Base-by-base conservation (phyloP, 92 coral and sea anemone genomes). In the Blastomussa wellsi region DNA sequence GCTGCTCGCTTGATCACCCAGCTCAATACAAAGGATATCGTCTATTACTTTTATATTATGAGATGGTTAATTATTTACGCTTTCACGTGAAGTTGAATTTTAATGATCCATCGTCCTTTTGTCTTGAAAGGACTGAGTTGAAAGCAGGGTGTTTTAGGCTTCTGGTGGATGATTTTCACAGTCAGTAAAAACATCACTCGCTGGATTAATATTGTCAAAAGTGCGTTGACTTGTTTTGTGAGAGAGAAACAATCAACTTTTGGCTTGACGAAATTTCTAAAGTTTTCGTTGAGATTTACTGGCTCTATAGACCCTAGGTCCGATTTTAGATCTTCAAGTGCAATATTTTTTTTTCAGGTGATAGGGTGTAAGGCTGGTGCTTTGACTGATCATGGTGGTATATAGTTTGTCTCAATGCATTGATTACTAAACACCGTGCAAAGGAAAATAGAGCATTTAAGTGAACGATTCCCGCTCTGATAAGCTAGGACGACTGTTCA, bases 91-190 rank as follows among this genome's bases (percentile, higher is more conserved):
- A 47, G 57, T 42, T 74, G 74, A 83, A 83, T 83, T 83, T 74
- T 83, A 83, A 74, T 83, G 80, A 83, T 44, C 35, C n/a, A 19
- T 14, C 80, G 74, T 74, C 57, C 87, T 74, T 82, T 83, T 83
- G 87, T 83, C 80, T 74, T 74, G 47, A 5, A 16, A 5, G 80
- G 65, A 57, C 72, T 59, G 72, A 52, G 87, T 38, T 33, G 38
- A 41, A n/a, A 47, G 16, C 52, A 37, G 28, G 80, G 86, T 83
- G 70, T 55, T 73, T 37, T 62, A 72, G 53, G 71, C 42, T 72
- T 74, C 87, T 83, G 81, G 87, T 83, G 74, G 80, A 62, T 55
- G 14, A 14, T 17, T 35, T 70, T 70, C 75, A 17, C 75, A 20
- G 75, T n/a, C n/a, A n/a, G n/a, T 70, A 19, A 16, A 74, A 74